Evolutionary conservation across 2,797 vertebrate species (phyloP), one percentile per base, ranked within the genome.

Genomic region (Hemibagrus guttatus): DNA sequence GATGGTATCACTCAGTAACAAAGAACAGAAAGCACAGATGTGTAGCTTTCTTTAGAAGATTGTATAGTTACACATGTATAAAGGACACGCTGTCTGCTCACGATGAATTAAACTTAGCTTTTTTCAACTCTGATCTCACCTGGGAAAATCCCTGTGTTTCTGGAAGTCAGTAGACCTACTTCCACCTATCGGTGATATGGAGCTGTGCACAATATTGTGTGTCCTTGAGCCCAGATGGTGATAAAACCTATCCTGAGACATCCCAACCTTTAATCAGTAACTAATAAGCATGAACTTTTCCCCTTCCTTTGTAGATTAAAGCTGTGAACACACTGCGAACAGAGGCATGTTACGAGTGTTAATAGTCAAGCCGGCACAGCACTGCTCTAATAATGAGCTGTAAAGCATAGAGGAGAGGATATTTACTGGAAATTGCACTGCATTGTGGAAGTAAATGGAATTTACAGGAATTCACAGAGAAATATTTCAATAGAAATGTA

Each of bases 201-300:
- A 81, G 64, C 58, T 66, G 8, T 42, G 14, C n/a, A 35, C 23
- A 31, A 35, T 6, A 28, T 16, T 54, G 5, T 14, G 39, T 58
- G 72, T 87, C 61, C 63, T 87, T 87, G 81, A 79, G 42, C 54
- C 11, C 11, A 61, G 42, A 13, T 9, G 16, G 7, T 71, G 21
- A 42, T 23, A 58, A 75, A 86, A 83, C 26, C 59, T 8, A 87
- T 21, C 61, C 72, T 26, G 49, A 68, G 46, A 69, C 11, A 79
- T 76, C 21, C 64, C 5, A 1, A 71, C 2, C 54, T 61, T 80
- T 84, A 87, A 80, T 87, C 52, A 87, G 82, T 84, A 80, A 84
- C 82, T 63, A 19, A 83, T 58, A 1, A 87, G 21, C 26, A 6
- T 49, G n/a, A 63, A 39, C 21, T 80, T 76, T 42, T 80, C 63